These are phyloP conservation scores for Capra hircus DNA, from an alignment of 2,113 vertebrate genomes.

Conservation along the genomic window DNA sequence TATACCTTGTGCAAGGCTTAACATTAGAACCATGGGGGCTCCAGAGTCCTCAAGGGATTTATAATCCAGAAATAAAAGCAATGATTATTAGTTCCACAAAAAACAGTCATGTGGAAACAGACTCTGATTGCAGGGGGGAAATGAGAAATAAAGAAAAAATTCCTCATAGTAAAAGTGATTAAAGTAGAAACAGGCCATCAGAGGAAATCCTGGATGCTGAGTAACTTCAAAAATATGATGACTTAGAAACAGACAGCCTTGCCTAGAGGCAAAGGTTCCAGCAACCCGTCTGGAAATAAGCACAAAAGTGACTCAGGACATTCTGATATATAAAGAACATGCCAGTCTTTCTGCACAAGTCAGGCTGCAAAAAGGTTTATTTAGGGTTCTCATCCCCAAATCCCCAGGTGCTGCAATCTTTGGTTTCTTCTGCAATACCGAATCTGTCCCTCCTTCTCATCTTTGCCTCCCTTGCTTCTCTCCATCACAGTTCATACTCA, in stretches of 20 bases:
- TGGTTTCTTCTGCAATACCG: neutral
- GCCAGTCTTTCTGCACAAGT: neutral
- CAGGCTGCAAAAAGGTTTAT: neutral
- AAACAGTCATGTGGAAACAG: neutral
- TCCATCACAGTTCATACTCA: neutral
- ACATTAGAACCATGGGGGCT: neutral
- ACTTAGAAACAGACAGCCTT: neutral
- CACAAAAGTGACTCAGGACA: neutral
- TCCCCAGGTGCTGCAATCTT: neutral
- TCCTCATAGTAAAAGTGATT: slow-evolving; percentile 28
- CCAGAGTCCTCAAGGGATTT: slow-evolving; percentile 13
- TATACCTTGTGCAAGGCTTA: neutral
- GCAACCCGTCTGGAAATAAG: neutral
- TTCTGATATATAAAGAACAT: neutral
- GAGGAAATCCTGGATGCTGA: slow-evolving; percentile 14
- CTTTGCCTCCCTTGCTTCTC: neutral
- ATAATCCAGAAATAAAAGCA: slow-evolving; percentile 17
- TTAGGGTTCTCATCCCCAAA: neutral
- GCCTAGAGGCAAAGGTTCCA: neutral
- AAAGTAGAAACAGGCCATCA: neutral
- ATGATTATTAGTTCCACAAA: slow-evolving; percentile 31
- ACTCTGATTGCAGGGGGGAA: neutral
- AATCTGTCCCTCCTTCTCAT: neutral
- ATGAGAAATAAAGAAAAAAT: slow-evolving; percentile 28
- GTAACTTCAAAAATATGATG: neutral